Evolutionary conservation across 2,797 vertebrate species (phyloP).

Genomic region (Lagorchestes hirsutus): DNA sequence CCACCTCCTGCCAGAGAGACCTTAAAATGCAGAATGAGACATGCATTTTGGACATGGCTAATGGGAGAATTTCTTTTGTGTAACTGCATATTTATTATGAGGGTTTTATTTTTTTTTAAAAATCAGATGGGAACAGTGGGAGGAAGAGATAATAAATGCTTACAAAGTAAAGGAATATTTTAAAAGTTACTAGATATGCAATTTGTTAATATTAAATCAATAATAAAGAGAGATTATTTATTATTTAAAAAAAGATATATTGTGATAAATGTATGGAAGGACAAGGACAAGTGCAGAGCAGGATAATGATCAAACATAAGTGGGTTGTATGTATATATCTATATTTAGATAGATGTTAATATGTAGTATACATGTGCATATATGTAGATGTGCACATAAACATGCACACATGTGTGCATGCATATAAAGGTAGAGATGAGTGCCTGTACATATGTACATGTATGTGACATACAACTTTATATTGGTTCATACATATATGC

Average conservation of each 20-base stretch:
- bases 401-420: too few relatives aligned
- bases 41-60: neutral
- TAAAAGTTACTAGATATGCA: neutral
- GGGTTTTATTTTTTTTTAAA: neutral
- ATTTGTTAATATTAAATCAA: neutral
- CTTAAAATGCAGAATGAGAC: neutral
- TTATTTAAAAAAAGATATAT: neutral
- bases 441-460: too few relatives aligned
- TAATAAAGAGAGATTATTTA: neutral
- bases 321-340: neutral
- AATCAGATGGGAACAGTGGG: neutral
- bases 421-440: too few relatives aligned
- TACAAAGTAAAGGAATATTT: neutral
- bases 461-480: too few relatives aligned
- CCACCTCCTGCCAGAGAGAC: too few relatives aligned
- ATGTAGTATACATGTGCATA: neutral
- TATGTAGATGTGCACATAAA: too few relatives aligned
- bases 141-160: neutral
- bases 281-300: neutral
- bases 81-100: neutral
- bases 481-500: too few relatives aligned
- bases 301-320: neutral
- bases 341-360: neutral
- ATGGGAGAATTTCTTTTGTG: neutral
- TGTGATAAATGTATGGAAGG: neutral